These are phyloP conservation scores for Hydrotaea cyrtoneurina DNA, from an alignment of 2,888 invertebrate species.

Conservation along the genomic window DNA sequence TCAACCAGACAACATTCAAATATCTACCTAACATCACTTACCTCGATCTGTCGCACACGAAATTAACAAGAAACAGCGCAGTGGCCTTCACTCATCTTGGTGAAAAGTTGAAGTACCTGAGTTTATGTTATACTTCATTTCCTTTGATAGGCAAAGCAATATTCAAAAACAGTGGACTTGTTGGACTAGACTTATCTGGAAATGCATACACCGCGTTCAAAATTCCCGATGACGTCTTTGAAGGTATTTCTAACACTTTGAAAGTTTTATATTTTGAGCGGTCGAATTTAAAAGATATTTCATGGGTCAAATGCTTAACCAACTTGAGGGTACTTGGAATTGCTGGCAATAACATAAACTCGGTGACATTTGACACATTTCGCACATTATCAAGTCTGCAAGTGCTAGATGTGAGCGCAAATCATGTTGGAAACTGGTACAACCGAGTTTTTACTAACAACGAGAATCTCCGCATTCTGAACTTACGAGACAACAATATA, in stretches of 20 bases:
- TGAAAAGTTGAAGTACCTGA: conserved; percentile 77
- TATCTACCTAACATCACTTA: conserved; percentile 77
- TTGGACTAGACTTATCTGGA: conserved; percentile 83
- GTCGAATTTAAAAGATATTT: conserved; percentile 79
- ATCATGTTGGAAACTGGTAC: conserved; percentile 84
- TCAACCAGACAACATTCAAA: conserved; percentile 76
- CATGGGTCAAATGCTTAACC: conserved; percentile 78
- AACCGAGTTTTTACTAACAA: conserved; percentile 79
- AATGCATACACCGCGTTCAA: conserved; percentile 80
- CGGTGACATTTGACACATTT: conserved; percentile 76
- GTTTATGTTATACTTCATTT: conserved; percentile 82
- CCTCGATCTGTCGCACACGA: conserved; percentile 80
- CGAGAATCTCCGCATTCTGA: conserved; percentile 80
- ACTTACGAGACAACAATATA: conserved; percentile 82
- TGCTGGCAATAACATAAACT: conserved; percentile 82
- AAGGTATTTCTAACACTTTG: conserved; percentile 79
- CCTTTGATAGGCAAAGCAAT: conserved; percentile 77
- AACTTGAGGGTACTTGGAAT: conserved; percentile 82
- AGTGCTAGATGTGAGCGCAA: conserved; percentile 82
- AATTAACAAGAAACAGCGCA: conserved; percentile 76
- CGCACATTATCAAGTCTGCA: conserved; percentile 79
- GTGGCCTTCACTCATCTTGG: conserved; percentile 77
- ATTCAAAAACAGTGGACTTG: conserved; percentile 81
- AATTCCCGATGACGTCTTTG: conserved; percentile 76
- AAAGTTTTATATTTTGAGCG: conserved; percentile 81